phyloP scores from a whole-genome alignment of 1,140 invertebrate species.

The Calephelis nemesis region DNA sequence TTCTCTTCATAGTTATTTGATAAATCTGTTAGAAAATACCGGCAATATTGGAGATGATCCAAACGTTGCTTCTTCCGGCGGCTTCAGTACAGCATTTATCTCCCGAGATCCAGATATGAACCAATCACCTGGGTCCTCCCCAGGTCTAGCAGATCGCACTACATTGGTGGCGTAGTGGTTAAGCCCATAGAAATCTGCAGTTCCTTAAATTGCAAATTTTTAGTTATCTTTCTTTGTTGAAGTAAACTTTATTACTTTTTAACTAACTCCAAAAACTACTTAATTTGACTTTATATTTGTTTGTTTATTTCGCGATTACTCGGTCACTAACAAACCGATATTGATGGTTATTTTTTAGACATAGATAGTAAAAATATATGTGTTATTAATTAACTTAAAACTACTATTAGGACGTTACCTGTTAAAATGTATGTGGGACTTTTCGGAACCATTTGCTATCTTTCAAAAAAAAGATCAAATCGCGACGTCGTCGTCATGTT shows the following conservation, averaged over 20 bases:
- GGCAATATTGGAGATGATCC: neutral
- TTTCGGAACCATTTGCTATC: too few relatives aligned
- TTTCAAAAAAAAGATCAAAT: too few relatives aligned
- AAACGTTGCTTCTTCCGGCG: neutral
- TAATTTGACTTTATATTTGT: too few relatives aligned
- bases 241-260: neutral
- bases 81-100: slow-evolving; percentile 3
- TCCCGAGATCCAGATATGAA: slow-evolving; percentile 14
- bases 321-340: too few relatives aligned
- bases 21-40: neutral
- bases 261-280: neutral
- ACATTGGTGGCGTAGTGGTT: slow-evolving; percentile 18
- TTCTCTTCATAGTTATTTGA: too few relatives aligned
- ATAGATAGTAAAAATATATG: too few relatives aligned
- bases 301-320: too few relatives aligned
- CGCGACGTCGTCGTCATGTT: too few relatives aligned
- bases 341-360: too few relatives aligned
- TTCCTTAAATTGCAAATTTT: slow-evolving; percentile 19
- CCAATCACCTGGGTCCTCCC: slow-evolving; percentile 11
- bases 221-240: neutral
- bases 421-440: too few relatives aligned
- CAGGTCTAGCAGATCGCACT: slow-evolving; percentile 11
- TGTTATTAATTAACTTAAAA: too few relatives aligned
- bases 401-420: too few relatives aligned
- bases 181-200: slow-evolving; percentile 18